Base-by-base conservation (phyloP, 2,888 invertebrate species). In the Hoplodrina ambigua region DNA sequence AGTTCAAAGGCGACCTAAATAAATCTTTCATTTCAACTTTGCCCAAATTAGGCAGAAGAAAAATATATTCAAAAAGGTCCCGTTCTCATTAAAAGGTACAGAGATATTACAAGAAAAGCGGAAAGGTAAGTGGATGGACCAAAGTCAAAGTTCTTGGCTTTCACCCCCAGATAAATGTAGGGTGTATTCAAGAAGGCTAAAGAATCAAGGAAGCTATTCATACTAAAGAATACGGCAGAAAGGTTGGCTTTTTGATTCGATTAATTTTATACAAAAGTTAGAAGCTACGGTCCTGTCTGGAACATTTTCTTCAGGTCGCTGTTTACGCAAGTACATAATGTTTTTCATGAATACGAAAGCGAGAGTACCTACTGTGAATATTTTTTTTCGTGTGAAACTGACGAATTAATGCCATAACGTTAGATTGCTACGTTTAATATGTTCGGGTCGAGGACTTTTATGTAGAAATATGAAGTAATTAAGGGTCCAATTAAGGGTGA, bases 331-430 rank as follows among this genome's bases (percentile, higher is more conserved):
- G 68, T 64, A 71, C 41, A 59, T 80, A 72, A 74, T 78, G 82
- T 77, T 78, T 81, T 82, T 80, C 82, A 82, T 82, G 80, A 82
- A 82, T 82, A 82, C 78, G 25, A 70, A 82, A 77, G 80, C 25
- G 59, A 55, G 71, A 69, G 17, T 46, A 52, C 58, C 61, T 68
- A 67, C 62, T 64, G 71, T 73, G 72, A 78, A 82, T 82, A 80
- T 56, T 68, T 77, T 69, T 77, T 79, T 72, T 77, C 50, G 44
- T 30, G 73, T 72, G 58, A 82, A 72, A 73, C 77, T 73, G 68
- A 81, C 54, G 53, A 80, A 80, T 77, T 82, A 80, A 82, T 72
- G 53, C 49, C 53, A 63, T 82, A 59, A 80, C 33, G 60, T 65
- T 69, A 62, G 62, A 80, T 82, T 80, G 57, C 65, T 57, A 30